Conservation (phyloP, 2,113 vertebrate genomes). For the Limanda limanda region DNA sequence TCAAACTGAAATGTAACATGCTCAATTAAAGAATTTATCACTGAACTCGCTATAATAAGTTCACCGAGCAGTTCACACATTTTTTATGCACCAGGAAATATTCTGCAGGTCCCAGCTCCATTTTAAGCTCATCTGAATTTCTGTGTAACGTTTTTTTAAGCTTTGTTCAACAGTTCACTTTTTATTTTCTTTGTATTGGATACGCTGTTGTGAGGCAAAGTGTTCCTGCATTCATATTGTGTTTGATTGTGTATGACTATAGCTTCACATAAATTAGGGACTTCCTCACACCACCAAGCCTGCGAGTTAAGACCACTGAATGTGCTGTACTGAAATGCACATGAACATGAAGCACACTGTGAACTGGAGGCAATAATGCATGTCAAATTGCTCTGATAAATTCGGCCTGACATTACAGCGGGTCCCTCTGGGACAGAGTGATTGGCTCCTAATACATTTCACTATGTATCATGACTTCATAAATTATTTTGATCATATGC, state of each 20-base stretch:
- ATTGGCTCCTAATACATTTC: constrained; percentile 30
- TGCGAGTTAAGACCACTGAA: constrained; percentile 1
- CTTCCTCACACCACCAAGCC: not conserved
- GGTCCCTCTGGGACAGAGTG: constrained; percentile 28
- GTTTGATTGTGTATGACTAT: constrained; percentile 28
- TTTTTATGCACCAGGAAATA: constrained; percentile 25
- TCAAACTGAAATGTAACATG: constrained; percentile 12
- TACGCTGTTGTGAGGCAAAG: not conserved
- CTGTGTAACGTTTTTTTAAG: not conserved
- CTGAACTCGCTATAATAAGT: constrained; percentile 29
- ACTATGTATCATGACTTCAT: constrained; percentile 3
- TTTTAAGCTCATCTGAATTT: constrained; percentile 1
- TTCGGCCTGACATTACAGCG: constrained; percentile 14
- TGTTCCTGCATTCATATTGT: constrained; percentile 2
- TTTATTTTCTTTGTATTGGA: not conserved
- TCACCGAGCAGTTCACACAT: constrained; percentile 16
- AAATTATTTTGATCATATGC: constrained; percentile 18
- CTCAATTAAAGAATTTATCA: constrained; percentile 38
- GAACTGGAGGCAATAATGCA: constrained; percentile 36
- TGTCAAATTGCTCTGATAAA: constrained; percentile 29
- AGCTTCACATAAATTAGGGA: constrained; percentile 26
- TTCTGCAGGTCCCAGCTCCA: not conserved
- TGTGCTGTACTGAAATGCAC: constrained; percentile 21
- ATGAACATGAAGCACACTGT: constrained; percentile 16
- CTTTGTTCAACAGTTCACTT: not conserved